These are phyloP conservation scores for Grantiella picta DNA, from an alignment of 2,113 vertebrate genomes.

Conservation along the genomic window DNA sequence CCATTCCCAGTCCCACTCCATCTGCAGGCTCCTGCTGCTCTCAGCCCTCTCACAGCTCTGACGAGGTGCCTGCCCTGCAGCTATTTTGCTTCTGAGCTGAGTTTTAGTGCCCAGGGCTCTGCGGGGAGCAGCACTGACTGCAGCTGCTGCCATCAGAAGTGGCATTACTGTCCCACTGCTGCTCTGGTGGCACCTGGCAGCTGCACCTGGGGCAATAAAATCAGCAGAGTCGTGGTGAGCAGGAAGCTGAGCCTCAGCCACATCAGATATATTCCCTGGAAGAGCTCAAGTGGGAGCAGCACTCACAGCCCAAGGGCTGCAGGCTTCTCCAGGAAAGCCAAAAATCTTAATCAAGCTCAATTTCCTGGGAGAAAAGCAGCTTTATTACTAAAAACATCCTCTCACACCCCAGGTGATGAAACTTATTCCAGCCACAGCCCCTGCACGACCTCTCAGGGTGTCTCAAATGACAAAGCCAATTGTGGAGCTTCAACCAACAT, in stretches of 20 bases:
- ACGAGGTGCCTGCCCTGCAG: background rate
- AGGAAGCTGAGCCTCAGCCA: background rate
- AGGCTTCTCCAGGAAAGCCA: background rate
- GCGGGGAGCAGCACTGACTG: background rate
- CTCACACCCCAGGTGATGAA: background rate
- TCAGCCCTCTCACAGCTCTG: background rate
- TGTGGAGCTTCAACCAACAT: background rate
- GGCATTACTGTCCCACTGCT: background rate
- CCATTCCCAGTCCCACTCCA: background rate
- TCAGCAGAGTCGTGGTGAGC: background rate
- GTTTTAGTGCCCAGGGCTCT: background rate
- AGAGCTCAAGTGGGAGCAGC: background rate
- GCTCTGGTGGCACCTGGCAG: background rate
- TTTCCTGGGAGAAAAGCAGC: background rate
- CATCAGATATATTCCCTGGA: background rate
- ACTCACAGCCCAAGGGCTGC: background rate
- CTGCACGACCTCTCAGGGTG: fast-evolving
- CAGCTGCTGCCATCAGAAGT: background rate
- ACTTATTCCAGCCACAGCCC: background rate
- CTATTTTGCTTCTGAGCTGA: background rate
- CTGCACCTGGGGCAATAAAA: background rate
- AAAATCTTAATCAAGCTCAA: background rate
- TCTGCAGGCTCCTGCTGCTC: background rate
- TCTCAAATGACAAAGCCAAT: background rate
- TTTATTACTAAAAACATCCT: background rate